These are phyloP conservation scores for Phragmatobia fuliginosa DNA, from an alignment of 2,888 invertebrate species.

Conservation along the genomic window DNA sequence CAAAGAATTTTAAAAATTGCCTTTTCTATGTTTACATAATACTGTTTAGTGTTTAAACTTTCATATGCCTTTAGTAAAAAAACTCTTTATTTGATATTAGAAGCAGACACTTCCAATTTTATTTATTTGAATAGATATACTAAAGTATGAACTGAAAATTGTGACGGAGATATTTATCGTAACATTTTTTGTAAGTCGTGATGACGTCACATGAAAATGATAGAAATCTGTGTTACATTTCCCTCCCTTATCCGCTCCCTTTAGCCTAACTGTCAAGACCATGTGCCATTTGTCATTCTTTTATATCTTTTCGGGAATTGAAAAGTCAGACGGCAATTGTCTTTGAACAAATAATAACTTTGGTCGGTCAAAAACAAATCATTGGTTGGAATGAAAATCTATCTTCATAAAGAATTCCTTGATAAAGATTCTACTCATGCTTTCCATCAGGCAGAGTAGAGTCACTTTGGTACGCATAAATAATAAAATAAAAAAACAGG, in stretches of 20 bases:
- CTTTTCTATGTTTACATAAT: too few species aligned
- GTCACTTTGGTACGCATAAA: too few species aligned
- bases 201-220: not conserved
- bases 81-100: too few species aligned
- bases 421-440: too few species aligned
- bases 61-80: too few species aligned
- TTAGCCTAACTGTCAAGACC: not conserved
- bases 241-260: not conserved
- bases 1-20: too few species aligned
- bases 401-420: too few species aligned
- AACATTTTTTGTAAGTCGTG: not conserved
- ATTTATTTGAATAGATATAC: too few species aligned
- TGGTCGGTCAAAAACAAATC: not conserved
- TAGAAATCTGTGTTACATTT: not conserved
- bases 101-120: too few species aligned
- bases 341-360: not conserved
- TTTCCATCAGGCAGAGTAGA: too few species aligned
- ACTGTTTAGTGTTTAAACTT: too few species aligned
- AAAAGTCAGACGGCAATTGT: not conserved
- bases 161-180: not conserved
- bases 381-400: not conserved
- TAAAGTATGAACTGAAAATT: not conserved
- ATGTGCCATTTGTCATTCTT: not conserved
- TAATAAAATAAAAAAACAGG: too few species aligned
- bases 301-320: not conserved